Evolutionary conservation across 2,888 invertebrate species (phyloP).

Genomic region (Plebejus argus): DNA sequence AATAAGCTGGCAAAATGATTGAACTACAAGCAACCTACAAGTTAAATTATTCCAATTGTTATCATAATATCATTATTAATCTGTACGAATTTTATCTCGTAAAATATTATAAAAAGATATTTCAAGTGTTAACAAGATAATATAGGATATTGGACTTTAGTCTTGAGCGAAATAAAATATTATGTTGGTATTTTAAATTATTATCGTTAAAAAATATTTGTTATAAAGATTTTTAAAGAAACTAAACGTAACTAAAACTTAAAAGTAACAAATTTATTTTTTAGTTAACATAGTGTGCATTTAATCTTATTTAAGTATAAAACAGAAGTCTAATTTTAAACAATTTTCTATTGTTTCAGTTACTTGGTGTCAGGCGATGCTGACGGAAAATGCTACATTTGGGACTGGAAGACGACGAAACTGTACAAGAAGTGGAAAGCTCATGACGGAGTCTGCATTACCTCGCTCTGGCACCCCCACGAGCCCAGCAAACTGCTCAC

Average conservation of each 20-base stretch:
- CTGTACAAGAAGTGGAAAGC: conserved; percentile 99
- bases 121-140: background rate
- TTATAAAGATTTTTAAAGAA: background rate
- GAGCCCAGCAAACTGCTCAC: conserved; percentile 98
- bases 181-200: background rate
- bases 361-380: conserved; percentile 99
- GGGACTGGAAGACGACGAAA: conserved; percentile 99
- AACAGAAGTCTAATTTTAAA: background rate
- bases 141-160: background rate
- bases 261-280: background rate
- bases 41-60: background rate
- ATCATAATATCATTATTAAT: background rate
- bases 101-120: background rate
- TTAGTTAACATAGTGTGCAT: background rate
- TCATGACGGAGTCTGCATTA: conserved; percentile 98
- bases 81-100: background rate
- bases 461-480: conserved; percentile 98
- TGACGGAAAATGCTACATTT: conserved; percentile 98
- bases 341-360: conserved; percentile 78
- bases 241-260: background rate
- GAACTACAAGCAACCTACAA: background rate
- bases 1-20: background rate
- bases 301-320: background rate
- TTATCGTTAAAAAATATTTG: background rate
- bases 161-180: background rate